Percentiles rank a stretch among this genome's conserved stretches.
Conservation (phyloP, 2,888 invertebrate species). For the Poecilus cupreus region DNA sequence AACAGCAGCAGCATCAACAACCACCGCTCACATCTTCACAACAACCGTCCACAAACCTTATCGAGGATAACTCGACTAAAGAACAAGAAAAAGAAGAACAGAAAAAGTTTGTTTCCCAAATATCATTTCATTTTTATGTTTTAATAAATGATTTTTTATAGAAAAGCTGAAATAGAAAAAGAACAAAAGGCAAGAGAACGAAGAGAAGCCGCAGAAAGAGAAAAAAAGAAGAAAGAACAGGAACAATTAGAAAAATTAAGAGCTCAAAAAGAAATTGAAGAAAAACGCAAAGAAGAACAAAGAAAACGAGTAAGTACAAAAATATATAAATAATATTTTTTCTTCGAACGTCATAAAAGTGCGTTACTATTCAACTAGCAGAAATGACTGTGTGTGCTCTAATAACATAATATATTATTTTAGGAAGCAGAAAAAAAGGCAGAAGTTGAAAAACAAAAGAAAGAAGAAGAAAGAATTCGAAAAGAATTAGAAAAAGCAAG, state of each 20-base stretch:
- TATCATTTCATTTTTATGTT: not conserved
- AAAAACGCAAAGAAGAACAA: conserved; percentile 74
- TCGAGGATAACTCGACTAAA: conserved; percentile 60
- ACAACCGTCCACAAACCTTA: conserved; percentile 55
- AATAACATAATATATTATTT: conserved; percentile 65
- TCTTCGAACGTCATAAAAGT: too few species aligned
- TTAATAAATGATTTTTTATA: conserved; percentile 17
- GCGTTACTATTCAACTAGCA: too few species aligned
- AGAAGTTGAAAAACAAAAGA: conserved; percentile 74
- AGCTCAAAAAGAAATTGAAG: conserved; percentile 74
- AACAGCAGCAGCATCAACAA: conserved; percentile 51
- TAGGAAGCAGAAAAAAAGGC: conserved; percentile 75
- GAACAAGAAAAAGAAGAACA: conserved; percentile 61
- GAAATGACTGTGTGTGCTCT: too few species aligned
- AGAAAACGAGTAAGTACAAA: conserved; percentile 68
- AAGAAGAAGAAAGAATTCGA: conserved; percentile 74
- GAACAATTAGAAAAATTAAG: conserved; percentile 73
- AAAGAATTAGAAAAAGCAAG: conserved; percentile 74
- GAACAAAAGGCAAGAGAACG: conserved; percentile 64
- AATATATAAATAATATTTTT: conserved; percentile 46
- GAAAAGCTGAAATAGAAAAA: conserved; percentile 56
- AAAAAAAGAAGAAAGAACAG: conserved; percentile 72
- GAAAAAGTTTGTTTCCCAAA: conserved; percentile 43
- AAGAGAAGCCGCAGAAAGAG: conserved; percentile 71
- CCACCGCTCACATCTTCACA: conserved; percentile 22